These are phyloP conservation scores for Morpho helenor DNA, from an alignment of 2,888 invertebrate genomes.

Conservation along the genomic window DNA sequence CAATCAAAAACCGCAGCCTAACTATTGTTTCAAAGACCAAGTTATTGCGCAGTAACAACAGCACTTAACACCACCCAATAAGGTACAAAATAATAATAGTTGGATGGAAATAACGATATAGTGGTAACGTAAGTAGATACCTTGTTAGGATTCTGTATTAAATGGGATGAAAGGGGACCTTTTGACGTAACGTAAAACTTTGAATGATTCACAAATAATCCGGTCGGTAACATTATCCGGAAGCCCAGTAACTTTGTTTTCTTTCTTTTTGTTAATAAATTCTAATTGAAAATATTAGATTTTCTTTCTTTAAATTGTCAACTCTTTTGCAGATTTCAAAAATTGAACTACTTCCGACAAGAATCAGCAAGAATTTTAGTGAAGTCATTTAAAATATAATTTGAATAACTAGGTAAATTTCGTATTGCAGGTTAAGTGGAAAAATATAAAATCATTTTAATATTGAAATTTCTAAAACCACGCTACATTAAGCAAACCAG, in stretches of 20 bases:
- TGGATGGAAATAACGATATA: slow-evolving; percentile 1
- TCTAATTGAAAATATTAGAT: no score
- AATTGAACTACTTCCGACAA: no score
- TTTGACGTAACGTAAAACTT: slow-evolving; percentile 15
- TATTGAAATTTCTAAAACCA: no score
- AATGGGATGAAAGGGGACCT: slow-evolving; percentile 16
- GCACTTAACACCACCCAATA: slow-evolving; percentile 20
- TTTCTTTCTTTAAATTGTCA: no score
- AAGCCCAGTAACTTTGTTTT: slow-evolving; percentile 1
- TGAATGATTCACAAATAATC: slow-evolving; percentile 17
- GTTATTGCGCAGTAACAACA: slow-evolving; percentile 20
- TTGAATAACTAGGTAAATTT: no score
- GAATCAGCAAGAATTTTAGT: no score
- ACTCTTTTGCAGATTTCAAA: no score
- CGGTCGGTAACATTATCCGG: slow-evolving; percentile 8
- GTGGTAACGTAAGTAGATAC: slow-evolving; percentile 26
- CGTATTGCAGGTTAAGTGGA: no score
- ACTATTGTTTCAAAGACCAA: slow-evolving; percentile 54
- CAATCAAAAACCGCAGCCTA: slow-evolving; percentile 58
- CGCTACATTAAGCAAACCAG: no score
- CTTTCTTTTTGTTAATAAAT: no score
- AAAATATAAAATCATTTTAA: no score
- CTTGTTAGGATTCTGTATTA: slow-evolving; percentile 21
- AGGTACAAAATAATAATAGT: slow-evolving; percentile 5
- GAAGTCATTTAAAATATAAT: no score